phyloP scores from a whole-genome alignment of 2,888 invertebrate species.

The Macaria liturata region DNA sequence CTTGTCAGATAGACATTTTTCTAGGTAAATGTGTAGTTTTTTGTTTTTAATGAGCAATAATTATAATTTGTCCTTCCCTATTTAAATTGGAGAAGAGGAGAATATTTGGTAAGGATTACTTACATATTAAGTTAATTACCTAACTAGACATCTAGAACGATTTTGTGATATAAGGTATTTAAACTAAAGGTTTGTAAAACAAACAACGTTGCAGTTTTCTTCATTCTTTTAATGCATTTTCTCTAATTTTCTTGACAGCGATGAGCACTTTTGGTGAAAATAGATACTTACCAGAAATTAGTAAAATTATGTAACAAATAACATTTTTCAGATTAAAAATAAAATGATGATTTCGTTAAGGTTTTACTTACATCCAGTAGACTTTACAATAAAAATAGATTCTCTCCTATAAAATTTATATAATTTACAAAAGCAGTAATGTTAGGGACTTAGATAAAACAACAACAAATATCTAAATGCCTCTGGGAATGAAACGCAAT shows the following conservation, averaged over 20 bases:
- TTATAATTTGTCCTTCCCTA: too few species aligned
- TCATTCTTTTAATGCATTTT: constrained; percentile 84
- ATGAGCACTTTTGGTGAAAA: constrained; percentile 89
- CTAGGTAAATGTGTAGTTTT: too few species aligned
- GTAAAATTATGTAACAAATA: constrained; percentile 72
- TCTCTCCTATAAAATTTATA: constrained; percentile 82
- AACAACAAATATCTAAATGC: constrained; percentile 76
- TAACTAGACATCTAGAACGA: too few species aligned
- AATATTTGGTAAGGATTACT: too few species aligned
- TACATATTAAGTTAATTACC: too few species aligned
- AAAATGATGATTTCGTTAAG: constrained; percentile 66
- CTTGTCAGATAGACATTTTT: too few species aligned
- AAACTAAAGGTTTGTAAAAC: constrained; percentile 19
- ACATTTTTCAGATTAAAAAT: constrained; percentile 62
- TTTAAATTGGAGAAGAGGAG: too few species aligned
- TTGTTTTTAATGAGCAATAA: too few species aligned
- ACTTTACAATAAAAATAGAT: constrained; percentile 83
- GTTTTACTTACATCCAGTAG: constrained; percentile 52
- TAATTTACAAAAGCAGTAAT: constrained; percentile 80
- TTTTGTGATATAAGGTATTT: too few species aligned
- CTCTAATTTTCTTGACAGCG: constrained; percentile 85
- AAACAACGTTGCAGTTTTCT: constrained; percentile 69
- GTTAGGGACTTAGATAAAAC: constrained; percentile 63
- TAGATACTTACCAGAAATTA: constrained; percentile 81
- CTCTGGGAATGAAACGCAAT: constrained; percentile 76